phyloP scores from a whole-genome alignment of 2,888 invertebrate species.

The Lepidonotus clava region DNA sequence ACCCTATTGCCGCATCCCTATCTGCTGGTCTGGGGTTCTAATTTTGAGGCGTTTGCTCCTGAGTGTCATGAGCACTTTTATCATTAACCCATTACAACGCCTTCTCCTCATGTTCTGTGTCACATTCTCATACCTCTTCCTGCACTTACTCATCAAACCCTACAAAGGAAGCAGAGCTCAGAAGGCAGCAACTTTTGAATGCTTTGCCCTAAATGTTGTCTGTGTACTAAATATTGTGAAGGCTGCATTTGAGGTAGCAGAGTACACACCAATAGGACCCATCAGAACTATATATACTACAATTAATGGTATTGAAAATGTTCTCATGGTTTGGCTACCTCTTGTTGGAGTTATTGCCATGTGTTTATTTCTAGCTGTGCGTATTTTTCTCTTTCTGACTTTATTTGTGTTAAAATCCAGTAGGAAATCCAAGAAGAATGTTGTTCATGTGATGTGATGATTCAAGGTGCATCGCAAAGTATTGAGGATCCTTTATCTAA shows the following conservation, averaged over 20 bases:
- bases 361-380: background rate
- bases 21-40: background rate
- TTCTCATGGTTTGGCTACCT: background rate
- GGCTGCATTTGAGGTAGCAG: slow-evolving; percentile 1
- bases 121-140: background rate
- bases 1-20: background rate
- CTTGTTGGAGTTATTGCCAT: background rate
- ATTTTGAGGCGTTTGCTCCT: background rate
- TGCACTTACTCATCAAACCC: background rate
- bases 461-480: too few relatives aligned
- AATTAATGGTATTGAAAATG: background rate
- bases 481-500: too few relatives aligned
- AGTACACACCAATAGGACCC: background rate
- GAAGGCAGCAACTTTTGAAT: background rate
- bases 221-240: background rate
- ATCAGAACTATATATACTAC: background rate
- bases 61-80: background rate
- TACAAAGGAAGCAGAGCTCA: background rate
- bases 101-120: background rate
- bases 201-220: background rate
- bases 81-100: background rate
- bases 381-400: background rate
- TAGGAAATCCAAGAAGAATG: background rate
- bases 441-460: background rate
- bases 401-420: background rate